Conservation (phyloP, 2,797 vertebrate genomes). For the Leontopithecus rosalia region DNA sequence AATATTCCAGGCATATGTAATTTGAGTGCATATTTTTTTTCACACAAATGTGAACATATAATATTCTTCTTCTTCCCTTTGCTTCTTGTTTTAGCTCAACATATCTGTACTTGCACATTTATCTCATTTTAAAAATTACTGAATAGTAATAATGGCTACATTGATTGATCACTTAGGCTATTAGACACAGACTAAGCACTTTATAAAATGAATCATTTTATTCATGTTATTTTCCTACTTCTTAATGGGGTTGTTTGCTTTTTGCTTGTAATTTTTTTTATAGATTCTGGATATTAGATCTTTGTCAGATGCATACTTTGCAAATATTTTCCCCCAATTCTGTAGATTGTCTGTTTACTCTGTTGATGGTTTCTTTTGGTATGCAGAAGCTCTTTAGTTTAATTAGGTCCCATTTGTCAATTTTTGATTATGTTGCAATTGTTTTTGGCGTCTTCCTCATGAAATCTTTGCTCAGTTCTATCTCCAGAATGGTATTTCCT, state of each 20-base stretch:
- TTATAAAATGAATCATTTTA: background rate
- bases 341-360: background rate
- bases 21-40: background rate
- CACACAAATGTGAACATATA: background rate
- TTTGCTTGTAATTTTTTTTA: background rate
- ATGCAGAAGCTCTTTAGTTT: too few species aligned
- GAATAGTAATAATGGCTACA: background rate
- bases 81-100: background rate
- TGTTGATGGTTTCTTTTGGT: background rate
- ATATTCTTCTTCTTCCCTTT: background rate
- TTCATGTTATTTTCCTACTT: background rate
- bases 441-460: too few species aligned
- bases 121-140: constrained; percentile 5
- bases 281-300: background rate
- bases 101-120: background rate
- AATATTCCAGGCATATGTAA: background rate
- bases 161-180: background rate
- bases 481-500: background rate
- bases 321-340: background rate
- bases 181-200: background rate
- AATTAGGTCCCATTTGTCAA: too few species aligned
- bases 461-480: too few species aligned
- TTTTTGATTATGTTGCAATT: too few species aligned
- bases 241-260: background rate
- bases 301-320: background rate